Conservation (phyloP, 2,113 vertebrate genomes). For the Ammospiza caudacuta region DNA sequence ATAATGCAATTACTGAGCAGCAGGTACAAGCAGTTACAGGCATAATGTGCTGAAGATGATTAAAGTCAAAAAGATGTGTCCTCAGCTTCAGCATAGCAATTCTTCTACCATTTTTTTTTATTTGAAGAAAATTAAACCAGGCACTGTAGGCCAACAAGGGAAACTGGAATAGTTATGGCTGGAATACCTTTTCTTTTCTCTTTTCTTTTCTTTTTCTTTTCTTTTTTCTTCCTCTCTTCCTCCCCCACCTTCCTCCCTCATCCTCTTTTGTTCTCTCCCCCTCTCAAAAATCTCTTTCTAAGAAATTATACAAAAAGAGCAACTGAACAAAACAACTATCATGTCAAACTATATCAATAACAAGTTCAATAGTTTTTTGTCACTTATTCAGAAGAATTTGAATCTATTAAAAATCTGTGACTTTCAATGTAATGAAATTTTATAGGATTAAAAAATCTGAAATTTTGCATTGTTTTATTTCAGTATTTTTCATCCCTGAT, state of each 20-base stretch:
- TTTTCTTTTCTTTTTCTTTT: no score
- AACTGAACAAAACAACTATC: background rate
- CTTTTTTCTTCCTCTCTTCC: background rate
- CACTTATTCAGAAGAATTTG: background rate
- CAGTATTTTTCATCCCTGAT: background rate
- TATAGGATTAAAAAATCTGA: background rate
- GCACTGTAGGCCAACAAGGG: background rate
- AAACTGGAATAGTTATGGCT: background rate
- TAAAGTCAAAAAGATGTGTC: background rate
- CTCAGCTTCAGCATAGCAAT: background rate
- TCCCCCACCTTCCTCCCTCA: background rate
- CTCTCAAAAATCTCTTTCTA: background rate
- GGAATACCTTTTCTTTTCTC: background rate
- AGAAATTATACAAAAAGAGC: background rate
- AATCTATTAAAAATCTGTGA: background rate
- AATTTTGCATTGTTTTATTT: background rate
- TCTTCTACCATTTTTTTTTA: background rate
- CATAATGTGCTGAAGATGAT: background rate
- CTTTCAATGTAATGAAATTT: background rate
- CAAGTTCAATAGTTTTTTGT: background rate
- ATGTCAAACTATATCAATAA: background rate
- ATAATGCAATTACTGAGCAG: conserved; percentile 6
- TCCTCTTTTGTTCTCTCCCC: background rate
- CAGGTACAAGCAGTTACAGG: conserved; percentile 1
- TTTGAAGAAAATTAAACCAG: conserved; percentile 18